Percentiles rank a stretch among this genome's conserved stretches.
Evolutionary conservation across 1,140 invertebrate genomes (phyloP).

Genomic region (Drosophila murphyi): DNA sequence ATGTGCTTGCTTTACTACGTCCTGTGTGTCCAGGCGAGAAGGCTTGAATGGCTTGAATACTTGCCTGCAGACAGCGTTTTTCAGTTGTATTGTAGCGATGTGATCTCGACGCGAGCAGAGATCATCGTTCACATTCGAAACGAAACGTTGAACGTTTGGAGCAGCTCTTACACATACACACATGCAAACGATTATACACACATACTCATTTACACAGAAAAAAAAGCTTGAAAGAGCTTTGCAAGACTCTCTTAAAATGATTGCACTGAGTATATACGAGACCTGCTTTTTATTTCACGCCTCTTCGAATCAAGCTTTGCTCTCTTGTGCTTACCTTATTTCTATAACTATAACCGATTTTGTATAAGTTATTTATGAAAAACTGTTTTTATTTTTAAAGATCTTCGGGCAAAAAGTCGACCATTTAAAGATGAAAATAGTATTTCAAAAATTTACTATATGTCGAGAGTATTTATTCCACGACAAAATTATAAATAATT

Average conservation of each 20-base stretch:
- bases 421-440: neutral
- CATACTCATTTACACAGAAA: neutral
- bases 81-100: neutral
- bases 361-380: neutral
- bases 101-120: neutral
- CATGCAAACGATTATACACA: neutral
- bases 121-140: neutral
- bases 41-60: neutral
- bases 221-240: neutral
- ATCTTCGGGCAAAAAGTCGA: neutral
- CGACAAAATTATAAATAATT: too few relatives aligned
- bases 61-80: neutral
- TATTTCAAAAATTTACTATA: neutral
- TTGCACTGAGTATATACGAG: neutral
- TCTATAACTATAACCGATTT: too few relatives aligned
- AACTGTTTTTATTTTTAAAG: neutral
- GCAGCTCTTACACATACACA: neutral
- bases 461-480: neutral
- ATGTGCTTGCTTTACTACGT: constrained; percentile 2
- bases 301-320: neutral
- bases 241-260: neutral
- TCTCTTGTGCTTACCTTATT: neutral
- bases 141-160: neutral
- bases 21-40: constrained; percentile 1
- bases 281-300: neutral